These are phyloP conservation scores for Cryptotis parvus DNA, from an alignment of 2,113 vertebrate species.

Conservation along the genomic window DNA sequence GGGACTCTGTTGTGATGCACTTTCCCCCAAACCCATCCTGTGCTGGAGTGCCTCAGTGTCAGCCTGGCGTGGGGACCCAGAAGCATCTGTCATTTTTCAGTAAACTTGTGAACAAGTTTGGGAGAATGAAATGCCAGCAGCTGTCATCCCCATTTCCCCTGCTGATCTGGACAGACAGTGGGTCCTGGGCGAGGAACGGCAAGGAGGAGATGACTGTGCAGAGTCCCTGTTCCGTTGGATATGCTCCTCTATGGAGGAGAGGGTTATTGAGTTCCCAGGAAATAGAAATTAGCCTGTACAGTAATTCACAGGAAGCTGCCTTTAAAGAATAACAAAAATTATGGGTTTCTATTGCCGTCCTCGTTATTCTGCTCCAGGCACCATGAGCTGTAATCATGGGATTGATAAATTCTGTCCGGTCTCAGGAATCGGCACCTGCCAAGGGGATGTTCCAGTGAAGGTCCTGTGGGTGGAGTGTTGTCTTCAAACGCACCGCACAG, in stretches of 20 bases:
- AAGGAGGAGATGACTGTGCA: neutral
- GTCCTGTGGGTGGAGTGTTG: fast-evolving
- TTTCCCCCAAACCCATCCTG: too few species aligned
- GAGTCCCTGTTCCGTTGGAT: neutral
- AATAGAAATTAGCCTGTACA: conserved; percentile 58
- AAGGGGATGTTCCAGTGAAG: too few species aligned
- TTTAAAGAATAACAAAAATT: neutral
- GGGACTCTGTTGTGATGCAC: too few species aligned
- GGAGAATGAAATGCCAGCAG: neutral
- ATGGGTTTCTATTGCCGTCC: neutral
- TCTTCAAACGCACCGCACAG: neutral
- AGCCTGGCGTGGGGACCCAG: too few species aligned
- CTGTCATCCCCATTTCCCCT: neutral
- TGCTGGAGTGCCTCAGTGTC: too few species aligned
- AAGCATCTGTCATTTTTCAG: too few species aligned
- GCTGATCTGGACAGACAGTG: fast-evolving
- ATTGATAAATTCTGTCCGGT: neutral
- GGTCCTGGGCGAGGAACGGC: fast-evolving
- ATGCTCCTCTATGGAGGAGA: neutral
- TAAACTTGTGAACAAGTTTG: neutral
- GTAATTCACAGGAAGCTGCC: conserved; percentile 46
- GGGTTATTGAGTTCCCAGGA: conserved; percentile 56
- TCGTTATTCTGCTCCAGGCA: neutral
- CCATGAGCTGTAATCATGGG: neutral
- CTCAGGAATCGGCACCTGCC: neutral